Evolutionary conservation across 2,888 invertebrate species (phyloP).

Genomic region (Linnaemya vulpina): DNA sequence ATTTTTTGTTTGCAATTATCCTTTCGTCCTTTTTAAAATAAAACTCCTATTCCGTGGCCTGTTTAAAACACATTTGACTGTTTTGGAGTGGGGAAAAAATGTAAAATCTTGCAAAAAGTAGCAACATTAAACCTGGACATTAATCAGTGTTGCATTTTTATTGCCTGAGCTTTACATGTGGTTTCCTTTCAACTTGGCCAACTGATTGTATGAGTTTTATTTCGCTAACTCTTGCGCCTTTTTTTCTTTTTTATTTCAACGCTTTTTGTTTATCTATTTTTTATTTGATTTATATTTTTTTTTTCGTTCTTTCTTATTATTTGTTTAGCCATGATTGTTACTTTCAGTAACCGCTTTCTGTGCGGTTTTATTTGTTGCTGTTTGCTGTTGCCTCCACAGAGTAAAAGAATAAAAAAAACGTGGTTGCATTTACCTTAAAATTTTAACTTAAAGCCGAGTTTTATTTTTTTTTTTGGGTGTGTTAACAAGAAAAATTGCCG

Average conservation of each 20-base stretch:
- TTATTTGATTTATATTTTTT: not conserved
- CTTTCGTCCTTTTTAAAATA: not conserved
- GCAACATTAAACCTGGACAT: slow-evolving; percentile 51
- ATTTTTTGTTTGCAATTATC: not conserved
- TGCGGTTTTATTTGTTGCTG: slow-evolving; percentile 52
- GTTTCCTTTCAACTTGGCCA: slow-evolving; percentile 48
- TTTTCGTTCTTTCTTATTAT: slow-evolving; percentile 2
- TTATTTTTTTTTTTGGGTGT: not conserved
- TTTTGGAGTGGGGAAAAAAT: not conserved
- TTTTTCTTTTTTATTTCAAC: not conserved
- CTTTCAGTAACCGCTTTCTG: slow-evolving; percentile 45
- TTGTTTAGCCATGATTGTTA: slow-evolving; percentile 49
- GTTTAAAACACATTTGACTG: not conserved
- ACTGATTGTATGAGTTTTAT: slow-evolving; percentile 27
- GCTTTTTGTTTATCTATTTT: not conserved
- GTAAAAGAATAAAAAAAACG: not conserved
- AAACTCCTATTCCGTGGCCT: slow-evolving; percentile 11
- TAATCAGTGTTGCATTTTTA: slow-evolving; percentile 72
- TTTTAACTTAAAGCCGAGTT: slow-evolving; percentile 18
- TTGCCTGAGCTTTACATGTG: slow-evolving; percentile 67
- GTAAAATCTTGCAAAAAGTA: not conserved
- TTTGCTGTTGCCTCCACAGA: slow-evolving; percentile 13
- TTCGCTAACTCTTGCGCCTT: not conserved
- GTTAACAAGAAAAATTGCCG: slow-evolving; percentile 53
- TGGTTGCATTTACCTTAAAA: slow-evolving; percentile 53